Base-by-base conservation (phyloP, 2,888 invertebrate genomes). In the Protonemura montana region DNA sequence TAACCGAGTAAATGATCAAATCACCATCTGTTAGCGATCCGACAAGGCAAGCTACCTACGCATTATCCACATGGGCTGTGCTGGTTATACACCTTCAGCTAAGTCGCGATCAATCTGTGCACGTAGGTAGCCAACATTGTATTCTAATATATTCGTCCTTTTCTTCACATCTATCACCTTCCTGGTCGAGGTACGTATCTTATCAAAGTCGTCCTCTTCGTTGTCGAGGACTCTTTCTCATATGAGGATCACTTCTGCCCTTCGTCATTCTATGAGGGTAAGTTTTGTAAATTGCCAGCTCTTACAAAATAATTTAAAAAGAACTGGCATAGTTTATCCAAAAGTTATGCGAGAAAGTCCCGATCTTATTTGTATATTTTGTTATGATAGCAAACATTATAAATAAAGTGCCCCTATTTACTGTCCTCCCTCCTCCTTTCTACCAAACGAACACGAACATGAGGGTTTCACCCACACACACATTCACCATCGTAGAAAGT, bases 31-130 rank as follows among this genome's bases (percentile, higher is more conserved):
- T 29, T 28, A 7, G 81, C 21, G 30, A 81, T n/a, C 81, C 26
- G 28, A 7, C n/a, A 21, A 81, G 81, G 13, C 13, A 2, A 30
- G 26, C 84, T 84, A 59, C 84, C 84, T 59, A 84, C 84, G 29
- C 59, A 76, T 59, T 76, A 59, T 59, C 25, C 84, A 28, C 76
- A 76, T 84, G 84, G 84, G 84, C 28, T 84, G 84, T 59, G 29
- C 84, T 76, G 59, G 13, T 28, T 25, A 25, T 5, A 83, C 28
- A 81, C 81, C 59, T 41, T 35, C 82, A 21, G 82, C 30, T 10
- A 59, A 59, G 59, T 21, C 21, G 13, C 59, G 13, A 59, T 2
- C 35, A 59, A 59, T 21, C n/a, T 13, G 16, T 41, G 82, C 41
- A 35, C 27, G 82, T 83, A 83, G 82, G 82, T 25, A 41, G 82